phyloP scores from a whole-genome alignment of 2,888 invertebrate species.

The Xanthorhoe spadicearia region DNA sequence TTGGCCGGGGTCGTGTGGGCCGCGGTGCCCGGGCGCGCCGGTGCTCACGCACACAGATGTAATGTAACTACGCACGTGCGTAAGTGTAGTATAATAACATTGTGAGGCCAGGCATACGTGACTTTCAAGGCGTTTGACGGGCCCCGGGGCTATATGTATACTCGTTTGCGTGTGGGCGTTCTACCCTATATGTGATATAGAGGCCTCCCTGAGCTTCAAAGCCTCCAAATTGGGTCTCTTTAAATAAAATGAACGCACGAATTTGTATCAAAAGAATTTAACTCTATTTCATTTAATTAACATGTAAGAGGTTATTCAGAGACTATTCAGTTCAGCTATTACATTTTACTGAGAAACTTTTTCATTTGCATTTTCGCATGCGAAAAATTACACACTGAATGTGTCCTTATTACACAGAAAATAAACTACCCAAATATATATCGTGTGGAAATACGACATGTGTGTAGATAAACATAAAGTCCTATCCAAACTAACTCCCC shows the following conservation, averaged over 20 bases:
- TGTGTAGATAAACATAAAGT: conserved; percentile 11
- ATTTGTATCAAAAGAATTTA: conserved; percentile 54
- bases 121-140: conserved; percentile 80
- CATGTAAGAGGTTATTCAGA: conserved; percentile 1
- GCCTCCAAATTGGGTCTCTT: conserved; percentile 81
- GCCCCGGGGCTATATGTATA: conserved; percentile 69
- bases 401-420: background rate
- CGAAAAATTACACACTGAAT: background rate
- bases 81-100: conserved; percentile 83
- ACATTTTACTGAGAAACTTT: background rate
- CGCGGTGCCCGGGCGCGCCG: conserved; percentile 74
- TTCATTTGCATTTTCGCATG: conserved; percentile 1
- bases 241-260: conserved; percentile 65
- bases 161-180: conserved; percentile 65
- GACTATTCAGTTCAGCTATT: conserved; percentile 4
- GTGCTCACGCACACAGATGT: conserved; percentile 54
- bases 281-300: conserved; percentile 32
- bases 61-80: conserved; percentile 66
- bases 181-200: conserved; percentile 71
- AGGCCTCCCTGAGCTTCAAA: conserved; percentile 69
- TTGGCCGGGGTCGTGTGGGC: conserved; percentile 83
- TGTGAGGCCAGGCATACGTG: conserved; percentile 81
- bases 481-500: conserved; percentile 35
- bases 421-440: background rate
- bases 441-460: background rate